A percentile compares a stretch with the other conserved stretches of the same genome.
Evolutionary conservation across 2,113 vertebrate species (phyloP).

Genomic region (Pteronura brasiliensis): DNA sequence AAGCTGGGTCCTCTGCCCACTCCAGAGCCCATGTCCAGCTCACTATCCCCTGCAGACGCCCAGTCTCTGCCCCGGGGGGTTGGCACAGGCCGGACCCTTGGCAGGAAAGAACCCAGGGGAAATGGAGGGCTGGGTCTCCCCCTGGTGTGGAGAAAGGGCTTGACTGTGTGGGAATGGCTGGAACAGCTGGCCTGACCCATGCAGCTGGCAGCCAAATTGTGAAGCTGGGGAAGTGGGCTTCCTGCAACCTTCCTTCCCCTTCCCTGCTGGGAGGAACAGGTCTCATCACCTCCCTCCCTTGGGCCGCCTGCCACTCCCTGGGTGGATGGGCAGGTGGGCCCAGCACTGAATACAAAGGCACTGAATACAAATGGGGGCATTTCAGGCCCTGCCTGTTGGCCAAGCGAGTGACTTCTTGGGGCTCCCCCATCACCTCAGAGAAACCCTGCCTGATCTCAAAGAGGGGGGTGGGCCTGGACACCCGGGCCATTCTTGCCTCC

Average conservation of each 20-base stretch:
- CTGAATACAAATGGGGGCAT: not conserved
- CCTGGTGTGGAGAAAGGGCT: not conserved
- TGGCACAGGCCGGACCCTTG: not conserved
- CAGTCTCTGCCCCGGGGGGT: not conserved
- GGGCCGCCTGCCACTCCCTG: not conserved
- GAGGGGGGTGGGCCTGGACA: not conserved
- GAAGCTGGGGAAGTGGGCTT: not conserved
- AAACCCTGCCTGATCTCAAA: not conserved
- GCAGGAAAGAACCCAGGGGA: not conserved
- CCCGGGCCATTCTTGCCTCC: not conserved
- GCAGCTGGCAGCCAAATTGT: not conserved
- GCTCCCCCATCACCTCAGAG: not conserved
- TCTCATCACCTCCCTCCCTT: not conserved
- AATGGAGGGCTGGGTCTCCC: not conserved
- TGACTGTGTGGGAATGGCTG: not conserved
- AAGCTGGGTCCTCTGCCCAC: not conserved
- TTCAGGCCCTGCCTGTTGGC: not conserved
- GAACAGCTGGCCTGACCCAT: not conserved
- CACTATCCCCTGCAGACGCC: not conserved
- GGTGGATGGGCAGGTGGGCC: not conserved
- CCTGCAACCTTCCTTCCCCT: constrained; percentile 33
- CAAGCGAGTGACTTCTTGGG: not conserved
- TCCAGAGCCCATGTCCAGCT: not conserved
- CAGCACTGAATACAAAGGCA: not conserved
- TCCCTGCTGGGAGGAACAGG: constrained; percentile 8